A percentile compares a stretch with the other conserved stretches of the same genome.
These are phyloP conservation scores for Caenorhabditis virilis DNA, from an alignment of 2,888 invertebrate genomes.

Conservation along the genomic window DNA sequence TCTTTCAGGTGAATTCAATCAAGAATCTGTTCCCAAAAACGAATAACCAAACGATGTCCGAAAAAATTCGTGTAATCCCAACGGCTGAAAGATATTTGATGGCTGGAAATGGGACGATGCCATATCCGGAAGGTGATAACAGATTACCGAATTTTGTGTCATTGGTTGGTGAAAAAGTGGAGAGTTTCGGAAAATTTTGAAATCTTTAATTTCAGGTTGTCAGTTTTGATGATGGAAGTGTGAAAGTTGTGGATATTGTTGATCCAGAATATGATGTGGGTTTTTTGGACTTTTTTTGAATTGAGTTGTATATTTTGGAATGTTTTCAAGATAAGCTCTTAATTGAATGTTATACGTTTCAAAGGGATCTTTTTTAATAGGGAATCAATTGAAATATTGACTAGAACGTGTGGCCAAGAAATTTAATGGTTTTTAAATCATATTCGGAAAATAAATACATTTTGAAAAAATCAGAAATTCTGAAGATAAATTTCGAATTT, in stretches of 20 bases:
- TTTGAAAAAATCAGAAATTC: no score
- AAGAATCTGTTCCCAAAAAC: constrained; percentile 14
- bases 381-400: no score
- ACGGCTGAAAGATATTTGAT: constrained; percentile 17
- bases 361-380: no score
- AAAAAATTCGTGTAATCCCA: constrained; percentile 14
- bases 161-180: constrained; percentile 5
- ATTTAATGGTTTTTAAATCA: no score
- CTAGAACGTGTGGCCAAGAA: no score
- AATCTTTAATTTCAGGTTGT: constrained; percentile 10
- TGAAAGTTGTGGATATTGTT: constrained; percentile 24
- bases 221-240: constrained; percentile 1
- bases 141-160: constrained; percentile 27
- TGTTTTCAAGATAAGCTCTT: no score
- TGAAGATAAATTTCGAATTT: no score
- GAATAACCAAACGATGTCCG: constrained; percentile 2
- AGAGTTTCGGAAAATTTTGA: background rate
- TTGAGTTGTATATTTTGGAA: no score
- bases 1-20: constrained; percentile 19
- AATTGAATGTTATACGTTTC: no score
- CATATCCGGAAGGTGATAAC: constrained; percentile 31
- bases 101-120: constrained; percentile 26
- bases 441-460: no score
- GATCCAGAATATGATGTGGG: constrained; percentile 37
- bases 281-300: no score